These are phyloP conservation scores for Plestiodon gilberti DNA, from an alignment of 2,113 vertebrate genomes.

Conservation along the genomic window DNA sequence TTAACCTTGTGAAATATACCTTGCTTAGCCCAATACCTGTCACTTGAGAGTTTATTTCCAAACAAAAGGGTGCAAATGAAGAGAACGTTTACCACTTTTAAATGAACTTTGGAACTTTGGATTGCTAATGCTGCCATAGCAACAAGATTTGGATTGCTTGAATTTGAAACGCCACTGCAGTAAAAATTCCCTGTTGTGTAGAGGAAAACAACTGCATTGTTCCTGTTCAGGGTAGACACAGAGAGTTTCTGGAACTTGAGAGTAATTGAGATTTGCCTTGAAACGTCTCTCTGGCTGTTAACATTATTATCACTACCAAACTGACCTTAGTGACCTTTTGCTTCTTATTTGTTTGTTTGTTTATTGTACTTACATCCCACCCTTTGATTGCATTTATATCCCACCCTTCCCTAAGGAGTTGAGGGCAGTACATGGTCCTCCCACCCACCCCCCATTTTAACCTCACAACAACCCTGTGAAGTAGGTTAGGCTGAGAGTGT, in stretches of 20 bases:
- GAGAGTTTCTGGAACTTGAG: not conserved
- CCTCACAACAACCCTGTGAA: too few species aligned
- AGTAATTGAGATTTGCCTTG: not conserved
- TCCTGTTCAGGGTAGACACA: not conserved
- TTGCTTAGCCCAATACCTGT: not conserved
- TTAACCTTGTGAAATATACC: not conserved
- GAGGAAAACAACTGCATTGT: not conserved
- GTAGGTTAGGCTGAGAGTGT: too few species aligned
- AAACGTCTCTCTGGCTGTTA: not conserved
- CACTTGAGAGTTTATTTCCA: constrained; percentile 8
- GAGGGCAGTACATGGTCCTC: too few species aligned
- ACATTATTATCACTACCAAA: not conserved
- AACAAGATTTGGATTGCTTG: constrained; percentile 34
- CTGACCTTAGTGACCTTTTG: not conserved
- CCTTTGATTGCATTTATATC: too few species aligned
- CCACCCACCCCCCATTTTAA: too few species aligned
- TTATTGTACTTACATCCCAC: too few species aligned
- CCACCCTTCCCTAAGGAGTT: too few species aligned
- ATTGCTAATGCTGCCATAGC: constrained; percentile 57
- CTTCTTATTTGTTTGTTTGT: too few species aligned
- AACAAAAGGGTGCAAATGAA: not conserved
- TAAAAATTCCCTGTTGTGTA: constrained; percentile 6
- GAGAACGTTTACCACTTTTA: not conserved
- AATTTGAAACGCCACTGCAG: not conserved
- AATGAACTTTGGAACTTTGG: constrained; percentile 26